Evolutionary conservation across 1,140 invertebrate species (phyloP), one percentile per base, ranked within the genome.

Genomic region (Wasmannia auropunctata): DNA sequence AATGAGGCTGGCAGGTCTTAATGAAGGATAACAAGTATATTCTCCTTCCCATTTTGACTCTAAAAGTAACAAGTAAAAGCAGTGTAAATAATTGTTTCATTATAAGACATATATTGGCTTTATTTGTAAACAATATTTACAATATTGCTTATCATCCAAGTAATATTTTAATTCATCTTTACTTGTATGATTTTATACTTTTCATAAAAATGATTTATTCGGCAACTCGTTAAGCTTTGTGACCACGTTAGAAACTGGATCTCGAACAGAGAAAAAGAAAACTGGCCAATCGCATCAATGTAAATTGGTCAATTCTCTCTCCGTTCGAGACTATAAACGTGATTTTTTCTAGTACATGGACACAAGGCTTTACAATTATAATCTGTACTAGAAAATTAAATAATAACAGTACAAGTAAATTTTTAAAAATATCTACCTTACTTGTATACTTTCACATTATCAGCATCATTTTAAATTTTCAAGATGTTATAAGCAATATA

Each of bases 1-100:
- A 92, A 75, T 92, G 93, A 94, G 93, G 94, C 94, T 95, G 94
- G 93, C 95, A 95, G 94, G 94, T 93, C 94, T 94, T 92, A 94
- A 91, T 90, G 93, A 94, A 93, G 94, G 94, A 95, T 91, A 93
- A 93, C 91, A 94, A 93, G 91, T 93, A 92, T 87, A 93, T 91
- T 94, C 93, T 94, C 93, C 94, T 95, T 95, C 93, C 95, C 95
- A 95, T 95, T 94, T 95, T 95, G 95, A 95, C 94, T 91, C 95
- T 95, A 90, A 85, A 94, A 93, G 37, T 87, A 49, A 86, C 46
- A 86, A 76, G 19, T 69, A 25, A 62, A 54, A 51, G 40, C 56
- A 43, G 14, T 31, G 19, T 79, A 67, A 65, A 34, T 49, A 51
- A 37, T 34, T 11, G 8, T 31, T 76, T 60, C 3, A 22, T 7